Percentiles rank a stretch among this genome's conserved stretches.
Evolutionary conservation across 2,113 vertebrate species (phyloP).

Genomic region (Malurus cyaneus): DNA sequence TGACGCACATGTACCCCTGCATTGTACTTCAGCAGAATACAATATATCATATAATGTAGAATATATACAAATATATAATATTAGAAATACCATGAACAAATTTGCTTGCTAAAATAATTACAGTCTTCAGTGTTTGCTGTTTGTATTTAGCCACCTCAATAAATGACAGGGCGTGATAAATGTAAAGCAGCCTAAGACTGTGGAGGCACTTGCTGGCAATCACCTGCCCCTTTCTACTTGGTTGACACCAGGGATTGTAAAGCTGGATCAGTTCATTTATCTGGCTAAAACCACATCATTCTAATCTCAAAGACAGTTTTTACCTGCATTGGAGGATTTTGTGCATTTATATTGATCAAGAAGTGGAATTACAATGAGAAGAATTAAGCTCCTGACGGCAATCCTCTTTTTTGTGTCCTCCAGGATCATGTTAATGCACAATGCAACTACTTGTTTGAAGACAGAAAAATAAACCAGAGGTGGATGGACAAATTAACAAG

Average conservation of each 20-base stretch:
- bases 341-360: not conserved
- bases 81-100: not conserved
- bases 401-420: fast-evolving
- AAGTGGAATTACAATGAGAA: not conserved
- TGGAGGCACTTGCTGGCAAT: not conserved
- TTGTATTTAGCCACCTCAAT: not conserved
- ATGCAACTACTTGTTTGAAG: not conserved
- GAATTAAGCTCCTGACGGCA: not conserved
- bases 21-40: not conserved
- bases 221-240: not conserved
- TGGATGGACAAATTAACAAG: not conserved
- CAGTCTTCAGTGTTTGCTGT: not conserved
- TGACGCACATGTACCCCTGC: not conserved
- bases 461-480: not conserved
- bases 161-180: not conserved
- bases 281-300: not conserved
- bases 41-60: not conserved
- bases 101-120: not conserved
- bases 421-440: not conserved
- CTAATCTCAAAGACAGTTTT: not conserved
- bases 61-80: not conserved
- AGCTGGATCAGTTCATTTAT: not conserved
- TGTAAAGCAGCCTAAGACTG: not conserved
- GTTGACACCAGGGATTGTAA: not conserved
- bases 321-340: not conserved